Evolutionary conservation across 2,888 invertebrate genomes (phyloP).

Genomic region (Drosophila nr. perissopoda): DNA sequence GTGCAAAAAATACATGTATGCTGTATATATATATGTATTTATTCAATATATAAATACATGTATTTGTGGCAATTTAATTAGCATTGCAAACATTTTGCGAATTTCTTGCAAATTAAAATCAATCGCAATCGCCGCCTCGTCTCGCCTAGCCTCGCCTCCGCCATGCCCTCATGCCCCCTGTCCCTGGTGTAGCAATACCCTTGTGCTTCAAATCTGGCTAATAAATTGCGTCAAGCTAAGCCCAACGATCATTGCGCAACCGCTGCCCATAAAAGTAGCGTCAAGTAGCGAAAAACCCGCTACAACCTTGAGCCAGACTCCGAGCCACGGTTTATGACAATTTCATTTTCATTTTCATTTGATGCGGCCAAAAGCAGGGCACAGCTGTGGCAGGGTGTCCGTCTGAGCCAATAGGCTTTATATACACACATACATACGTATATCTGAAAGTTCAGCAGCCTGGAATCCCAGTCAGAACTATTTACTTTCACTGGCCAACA

Average conservation of each 20-base stretch:
- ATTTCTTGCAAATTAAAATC: constrained; percentile 56
- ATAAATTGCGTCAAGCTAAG: constrained; percentile 62
- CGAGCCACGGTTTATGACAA: constrained; percentile 55
- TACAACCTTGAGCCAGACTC: constrained; percentile 56
- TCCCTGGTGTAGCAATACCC: constrained; percentile 57
- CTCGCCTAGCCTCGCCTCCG: background rate
- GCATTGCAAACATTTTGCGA: constrained; percentile 59
- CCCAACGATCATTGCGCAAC: constrained; percentile 57
- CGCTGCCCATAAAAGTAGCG: constrained; percentile 48
- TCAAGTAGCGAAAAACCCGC: constrained; percentile 39
- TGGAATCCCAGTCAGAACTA: background rate
- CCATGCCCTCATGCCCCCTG: background rate
- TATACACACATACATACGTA: background rate
- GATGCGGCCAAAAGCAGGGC: background rate
- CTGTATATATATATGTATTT: constrained; percentile 13
- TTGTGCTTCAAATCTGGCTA: constrained; percentile 64
- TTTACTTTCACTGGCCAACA: constrained; percentile 2
- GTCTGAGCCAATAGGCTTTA: background rate
- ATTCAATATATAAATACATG: constrained; percentile 14
- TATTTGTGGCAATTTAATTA: constrained; percentile 56
- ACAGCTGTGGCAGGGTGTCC: background rate
- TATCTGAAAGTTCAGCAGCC: background rate
- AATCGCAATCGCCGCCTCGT: constrained; percentile 32
- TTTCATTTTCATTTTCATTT: constrained; percentile 44
- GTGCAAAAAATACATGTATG: constrained; percentile 5